Conservation (phyloP, 2,888 invertebrate genomes). For the Argyresthia goedartella region DNA sequence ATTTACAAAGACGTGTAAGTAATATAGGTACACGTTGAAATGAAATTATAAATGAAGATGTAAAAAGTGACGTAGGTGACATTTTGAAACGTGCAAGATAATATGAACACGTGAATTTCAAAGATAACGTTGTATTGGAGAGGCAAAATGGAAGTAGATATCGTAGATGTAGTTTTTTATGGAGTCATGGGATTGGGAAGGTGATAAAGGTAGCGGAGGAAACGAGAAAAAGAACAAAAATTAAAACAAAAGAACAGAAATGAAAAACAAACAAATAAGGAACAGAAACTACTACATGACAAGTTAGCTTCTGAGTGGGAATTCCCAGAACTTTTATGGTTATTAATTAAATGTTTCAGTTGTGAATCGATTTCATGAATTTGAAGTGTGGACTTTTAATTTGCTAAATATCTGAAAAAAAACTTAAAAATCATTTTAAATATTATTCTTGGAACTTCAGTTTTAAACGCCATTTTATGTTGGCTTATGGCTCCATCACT, state of each 20-base stretch:
- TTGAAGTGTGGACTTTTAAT: too few species aligned
- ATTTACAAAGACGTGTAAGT: slow-evolving; percentile 11
- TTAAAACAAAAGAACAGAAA: neutral
- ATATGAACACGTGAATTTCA: neutral
- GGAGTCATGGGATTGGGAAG: neutral
- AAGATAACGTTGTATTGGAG: neutral
- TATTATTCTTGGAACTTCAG: neutral
- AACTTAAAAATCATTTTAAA: neutral
- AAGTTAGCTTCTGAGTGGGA: too few species aligned
- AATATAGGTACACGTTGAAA: too few species aligned
- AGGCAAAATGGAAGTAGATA: neutral
- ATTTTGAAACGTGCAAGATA: neutral
- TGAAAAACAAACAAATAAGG: neutral
- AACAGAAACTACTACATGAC: neutral
- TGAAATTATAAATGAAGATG: neutral
- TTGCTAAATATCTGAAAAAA: too few species aligned
- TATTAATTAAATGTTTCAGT: neutral
- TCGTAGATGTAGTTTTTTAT: neutral
- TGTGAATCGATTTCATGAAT: too few species aligned
- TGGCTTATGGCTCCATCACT: too few species aligned
- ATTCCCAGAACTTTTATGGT: neutral
- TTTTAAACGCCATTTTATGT: neutral
- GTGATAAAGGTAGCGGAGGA: neutral
- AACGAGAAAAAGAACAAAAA: slow-evolving; percentile 2
- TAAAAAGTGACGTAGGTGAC: neutral